Base-by-base conservation (phyloP, 2,113 vertebrate species). In the Hemibagrus wyckioides region DNA sequence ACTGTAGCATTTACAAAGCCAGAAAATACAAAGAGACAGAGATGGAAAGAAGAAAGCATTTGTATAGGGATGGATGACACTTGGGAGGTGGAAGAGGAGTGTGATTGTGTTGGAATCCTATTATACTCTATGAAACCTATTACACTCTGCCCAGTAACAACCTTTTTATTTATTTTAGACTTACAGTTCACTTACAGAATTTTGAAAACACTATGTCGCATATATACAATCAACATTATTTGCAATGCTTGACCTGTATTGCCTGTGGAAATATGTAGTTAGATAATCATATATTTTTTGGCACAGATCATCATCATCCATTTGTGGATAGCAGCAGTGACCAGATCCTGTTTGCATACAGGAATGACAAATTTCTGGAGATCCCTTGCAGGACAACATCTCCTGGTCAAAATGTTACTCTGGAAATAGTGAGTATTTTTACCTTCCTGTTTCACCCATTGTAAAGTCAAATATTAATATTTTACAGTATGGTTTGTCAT, bases 381-480 rank as follows among this genome's bases (percentile, higher is more conserved):
- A 56, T 98, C 17, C 97, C 97, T 21, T 98, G 97, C 89, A 91
- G 96, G 25, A 97, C 97, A 17, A 95, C 96, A 54, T 96, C 93
- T 0, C 97, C 97, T 73, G 90, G 95, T 30, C 89, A 94, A 89
- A 80, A 2, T 17, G 96, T 97, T 21, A 92, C 84, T 23, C 93
- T 97, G 81, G 88, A 4, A 36, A 90, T 82, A 93, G 97, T 98
- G 92, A 96, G 96, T 67, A 85, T 59, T 82, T 57, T 63, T 44
- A 54, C 39, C 9, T 11, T 39, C 9, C 1, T 44, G 10, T 75
- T 69, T 83, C 9, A 65, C 0, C 15, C 57, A 54, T 77, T 87
- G 28, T 54, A 13, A 39, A 59, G 4, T 7, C 23, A 28, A 3
- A 25, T 39, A 39, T 39, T 41, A 39, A 41, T 6, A 28, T 1